A percentile compares a stretch with the other conserved stretches of the same genome.
Evolutionary conservation across 2,888 invertebrate genomes (phyloP).

Genomic region (Brassicogethes aeneus): DNA sequence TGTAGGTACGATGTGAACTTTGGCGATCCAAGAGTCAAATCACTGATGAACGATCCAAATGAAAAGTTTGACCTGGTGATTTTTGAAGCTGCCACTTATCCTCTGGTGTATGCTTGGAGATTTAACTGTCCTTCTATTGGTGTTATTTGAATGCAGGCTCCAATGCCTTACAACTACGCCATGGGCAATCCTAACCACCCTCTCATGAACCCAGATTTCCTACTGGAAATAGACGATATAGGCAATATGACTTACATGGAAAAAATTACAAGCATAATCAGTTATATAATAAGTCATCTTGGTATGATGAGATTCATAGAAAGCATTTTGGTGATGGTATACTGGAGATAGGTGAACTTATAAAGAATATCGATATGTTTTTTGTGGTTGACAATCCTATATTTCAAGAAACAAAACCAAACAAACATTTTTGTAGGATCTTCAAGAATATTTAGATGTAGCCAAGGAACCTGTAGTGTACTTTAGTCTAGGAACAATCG

Average conservation of each 20-base stretch:
- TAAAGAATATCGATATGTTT: neutral
- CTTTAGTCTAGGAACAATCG: slow-evolving; percentile 40
- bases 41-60: slow-evolving; percentile 27
- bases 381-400: neutral
- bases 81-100: slow-evolving; percentile 22
- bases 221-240: slow-evolving; percentile 11
- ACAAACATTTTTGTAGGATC: slow-evolving; percentile 23
- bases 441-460: slow-evolving; percentile 32
- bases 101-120: slow-evolving; percentile 19
- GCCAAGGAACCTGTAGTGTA: slow-evolving; percentile 35
- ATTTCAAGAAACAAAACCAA: neutral
- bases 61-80: slow-evolving; percentile 29
- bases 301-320: neutral
- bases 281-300: too few relatives aligned
- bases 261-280: slow-evolving; percentile 1
- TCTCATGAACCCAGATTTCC: slow-evolving; percentile 24
- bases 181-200: slow-evolving; percentile 27
- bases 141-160: slow-evolving; percentile 20
- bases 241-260: slow-evolving; percentile 2
- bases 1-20: neutral
- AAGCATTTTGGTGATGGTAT: neutral
- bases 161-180: slow-evolving; percentile 13
- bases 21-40: slow-evolving; percentile 24
- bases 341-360: neutral
- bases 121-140: slow-evolving; percentile 28